Conservation (phyloP, 2,797 vertebrate species). For the Discoglossus pictus region DNA sequence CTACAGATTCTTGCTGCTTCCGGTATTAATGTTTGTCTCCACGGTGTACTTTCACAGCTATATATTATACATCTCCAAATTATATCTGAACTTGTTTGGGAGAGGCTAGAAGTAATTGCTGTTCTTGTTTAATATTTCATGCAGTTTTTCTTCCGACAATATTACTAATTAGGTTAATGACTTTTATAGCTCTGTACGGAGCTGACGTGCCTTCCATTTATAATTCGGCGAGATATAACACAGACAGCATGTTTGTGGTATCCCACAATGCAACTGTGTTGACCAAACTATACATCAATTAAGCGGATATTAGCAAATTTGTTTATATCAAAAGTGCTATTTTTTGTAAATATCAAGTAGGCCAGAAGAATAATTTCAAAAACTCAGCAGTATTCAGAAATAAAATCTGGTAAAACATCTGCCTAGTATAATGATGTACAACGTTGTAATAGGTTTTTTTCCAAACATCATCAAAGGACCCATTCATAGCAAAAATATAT, state of each 20-base stretch:
- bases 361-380: background rate
- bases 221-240: background rate
- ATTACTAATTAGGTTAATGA: conserved; percentile 35
- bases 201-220: conserved; percentile 1
- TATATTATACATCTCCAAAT: conserved; percentile 23
- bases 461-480: too few species aligned
- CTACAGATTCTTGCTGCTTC: too few species aligned
- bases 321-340: background rate
- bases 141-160: conserved; percentile 14
- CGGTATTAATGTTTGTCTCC: too few species aligned
- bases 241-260: background rate
- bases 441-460: too few species aligned
- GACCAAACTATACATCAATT: conserved; percentile 3
- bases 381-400: background rate
- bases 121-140: conserved; percentile 15
- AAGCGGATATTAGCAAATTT: background rate
- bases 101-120: conserved; percentile 18
- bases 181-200: background rate
- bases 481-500: too few species aligned
- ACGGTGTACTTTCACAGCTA: conserved; percentile 4
- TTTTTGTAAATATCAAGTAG: conserved; percentile 3
- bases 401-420: background rate
- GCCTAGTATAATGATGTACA: too few species aligned
- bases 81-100: conserved; percentile 2
- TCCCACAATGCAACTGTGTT: conserved; percentile 1